Percentiles rank a stretch among this genome's conserved stretches.
Conservation (phyloP, 1,140 invertebrate species). For the Rhyacophila brunnea region DNA sequence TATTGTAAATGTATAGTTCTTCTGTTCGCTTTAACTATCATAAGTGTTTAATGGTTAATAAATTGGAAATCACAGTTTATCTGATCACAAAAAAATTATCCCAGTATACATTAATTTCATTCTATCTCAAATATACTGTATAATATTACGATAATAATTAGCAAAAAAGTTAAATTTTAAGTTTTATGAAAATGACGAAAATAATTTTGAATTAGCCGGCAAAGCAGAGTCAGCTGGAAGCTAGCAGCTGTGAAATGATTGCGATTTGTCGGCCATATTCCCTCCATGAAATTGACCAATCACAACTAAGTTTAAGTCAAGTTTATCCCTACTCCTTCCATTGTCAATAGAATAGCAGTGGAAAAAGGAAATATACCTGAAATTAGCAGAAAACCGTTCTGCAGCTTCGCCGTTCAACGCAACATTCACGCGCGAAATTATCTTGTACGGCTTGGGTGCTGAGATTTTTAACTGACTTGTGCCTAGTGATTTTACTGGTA, state of each 20-base stretch:
- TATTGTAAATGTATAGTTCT: too few species aligned
- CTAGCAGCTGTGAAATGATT: constrained; percentile 12
- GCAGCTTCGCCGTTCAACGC: constrained; percentile 47
- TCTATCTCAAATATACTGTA: too few species aligned
- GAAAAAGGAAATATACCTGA: constrained; percentile 54
- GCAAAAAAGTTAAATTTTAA: too few species aligned
- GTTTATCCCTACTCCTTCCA: neutral
- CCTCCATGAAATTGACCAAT: constrained; percentile 8
- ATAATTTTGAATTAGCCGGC: too few species aligned
- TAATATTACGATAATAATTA: too few species aligned
- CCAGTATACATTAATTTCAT: too few species aligned
- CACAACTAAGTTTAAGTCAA: neutral
- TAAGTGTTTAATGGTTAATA: too few species aligned
- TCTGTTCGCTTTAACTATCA: too few species aligned
- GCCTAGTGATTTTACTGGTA: neutral
- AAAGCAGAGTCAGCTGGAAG: constrained; percentile 12
- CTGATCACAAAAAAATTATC: too few species aligned
- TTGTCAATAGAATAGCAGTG: constrained; percentile 12
- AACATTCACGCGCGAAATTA: constrained; percentile 54
- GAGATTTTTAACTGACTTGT: too few species aligned
- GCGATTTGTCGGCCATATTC: constrained; percentile 18
- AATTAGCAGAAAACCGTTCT: constrained; percentile 39
- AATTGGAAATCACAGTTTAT: too few species aligned
- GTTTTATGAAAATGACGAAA: too few species aligned
- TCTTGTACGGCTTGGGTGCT: constrained; percentile 44